Percentiles rank a stretch among this genome's conserved stretches.
phyloP scores from a whole-genome alignment of 1,140 invertebrate genomes.

The Trichoplusia ni region DNA sequence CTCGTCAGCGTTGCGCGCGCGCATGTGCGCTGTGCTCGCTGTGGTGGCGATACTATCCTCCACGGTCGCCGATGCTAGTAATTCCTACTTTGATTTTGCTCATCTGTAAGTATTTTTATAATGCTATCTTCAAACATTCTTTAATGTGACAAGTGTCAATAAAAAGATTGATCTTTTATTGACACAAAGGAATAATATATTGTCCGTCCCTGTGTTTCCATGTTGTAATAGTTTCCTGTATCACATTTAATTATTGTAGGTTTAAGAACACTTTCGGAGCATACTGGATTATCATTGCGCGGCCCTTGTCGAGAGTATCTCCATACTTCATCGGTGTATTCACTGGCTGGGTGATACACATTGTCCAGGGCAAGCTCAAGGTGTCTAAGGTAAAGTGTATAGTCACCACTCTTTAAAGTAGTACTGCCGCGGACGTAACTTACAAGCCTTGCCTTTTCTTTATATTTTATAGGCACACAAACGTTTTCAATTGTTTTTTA shows the following conservation, averaged over 20 bases:
- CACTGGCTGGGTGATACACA: conserved; percentile 60
- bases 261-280: conserved; percentile 41
- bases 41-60: conserved; percentile 38
- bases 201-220: too few species aligned
- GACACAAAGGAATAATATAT: too few species aligned
- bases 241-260: conserved; percentile 32
- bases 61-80: conserved; percentile 43
- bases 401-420: too few species aligned
- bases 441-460: too few species aligned
- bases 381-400: conserved; percentile 59
- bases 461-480: too few species aligned
- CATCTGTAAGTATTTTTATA: conserved; percentile 38
- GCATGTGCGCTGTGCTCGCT: conserved; percentile 26
- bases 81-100: conserved; percentile 37
- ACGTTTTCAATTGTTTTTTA: too few species aligned
- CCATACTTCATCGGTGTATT: conserved; percentile 61
- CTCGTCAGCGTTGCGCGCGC: conserved; percentile 35
- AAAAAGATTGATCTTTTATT: too few species aligned
- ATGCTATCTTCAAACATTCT: too few species aligned
- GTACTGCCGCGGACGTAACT: too few species aligned
- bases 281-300: conserved; percentile 46
- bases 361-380: conserved; percentile 44
- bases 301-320: conserved; percentile 51
- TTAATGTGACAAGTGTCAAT: too few species aligned
- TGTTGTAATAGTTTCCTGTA: neutral